These are phyloP conservation scores for Nyctalus aviator DNA, from an alignment of 2,797 vertebrate species.

Conservation along the genomic window DNA sequence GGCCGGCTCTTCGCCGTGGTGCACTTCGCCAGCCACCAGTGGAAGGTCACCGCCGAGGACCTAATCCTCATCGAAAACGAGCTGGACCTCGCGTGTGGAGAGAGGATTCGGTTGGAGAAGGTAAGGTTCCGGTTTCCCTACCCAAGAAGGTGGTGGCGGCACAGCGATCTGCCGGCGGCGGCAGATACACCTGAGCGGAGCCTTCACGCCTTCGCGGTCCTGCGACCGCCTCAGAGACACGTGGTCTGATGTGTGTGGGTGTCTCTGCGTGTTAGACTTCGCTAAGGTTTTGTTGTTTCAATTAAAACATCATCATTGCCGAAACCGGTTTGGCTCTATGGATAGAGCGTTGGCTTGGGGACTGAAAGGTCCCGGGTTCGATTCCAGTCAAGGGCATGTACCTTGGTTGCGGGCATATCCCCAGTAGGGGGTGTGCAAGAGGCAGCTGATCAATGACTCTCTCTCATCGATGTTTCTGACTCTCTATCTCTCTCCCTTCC, in stretches of 20 bases:
- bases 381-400: too few relatives aligned
- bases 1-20: constrained; percentile 96
- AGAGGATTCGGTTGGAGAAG: constrained; percentile 95
- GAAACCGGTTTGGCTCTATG: too few relatives aligned
- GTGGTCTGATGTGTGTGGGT: fast-evolving
- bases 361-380: too few relatives aligned
- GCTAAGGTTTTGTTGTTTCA: too few relatives aligned
- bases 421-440: too few relatives aligned
- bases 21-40: constrained; percentile 95
- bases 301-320: neutral
- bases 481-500: too few relatives aligned
- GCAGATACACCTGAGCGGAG: fast-evolving
- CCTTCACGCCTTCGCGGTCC: fast-evolving
- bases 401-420: too few relatives aligned
- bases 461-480: too few relatives aligned
- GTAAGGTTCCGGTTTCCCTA: constrained; percentile 80
- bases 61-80: constrained; percentile 93
- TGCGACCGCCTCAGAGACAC: neutral
- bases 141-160: neutral
- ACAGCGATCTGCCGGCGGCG: fast-evolving
- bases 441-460: too few relatives aligned
- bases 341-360: too few relatives aligned
- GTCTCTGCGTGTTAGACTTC: neutral
- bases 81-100: constrained; percentile 93
- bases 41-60: constrained; percentile 96